A percentile compares a stretch with the other conserved stretches of the same genome.
These are phyloP conservation scores for Brachypteracias leptosomus DNA, from an alignment of 2,113 vertebrate species.

Conservation along the genomic window DNA sequence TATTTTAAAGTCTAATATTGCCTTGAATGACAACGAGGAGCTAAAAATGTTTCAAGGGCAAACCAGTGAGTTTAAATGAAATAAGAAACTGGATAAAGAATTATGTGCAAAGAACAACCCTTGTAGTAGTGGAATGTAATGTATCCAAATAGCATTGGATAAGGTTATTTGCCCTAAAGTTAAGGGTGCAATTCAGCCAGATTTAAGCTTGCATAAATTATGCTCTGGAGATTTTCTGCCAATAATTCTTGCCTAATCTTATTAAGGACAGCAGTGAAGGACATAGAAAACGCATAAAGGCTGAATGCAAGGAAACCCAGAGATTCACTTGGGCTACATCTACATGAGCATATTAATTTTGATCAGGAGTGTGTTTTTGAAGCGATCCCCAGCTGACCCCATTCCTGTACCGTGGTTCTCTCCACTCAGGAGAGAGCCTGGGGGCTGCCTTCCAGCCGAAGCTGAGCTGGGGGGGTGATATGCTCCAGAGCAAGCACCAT, in stretches of 20 bases:
- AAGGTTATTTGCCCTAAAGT: background rate
- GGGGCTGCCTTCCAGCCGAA: background rate
- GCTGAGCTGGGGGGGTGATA: background rate
- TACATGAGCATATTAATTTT: background rate
- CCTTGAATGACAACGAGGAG: background rate
- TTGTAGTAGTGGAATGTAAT: background rate
- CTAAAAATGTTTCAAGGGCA: background rate
- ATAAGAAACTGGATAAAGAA: background rate
- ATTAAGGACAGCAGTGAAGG: background rate
- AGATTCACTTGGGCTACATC: background rate
- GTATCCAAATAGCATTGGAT: background rate
- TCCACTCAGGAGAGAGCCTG: background rate
- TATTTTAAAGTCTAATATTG: background rate
- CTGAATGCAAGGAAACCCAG: background rate
- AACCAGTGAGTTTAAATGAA: background rate
- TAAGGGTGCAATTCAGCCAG: background rate
- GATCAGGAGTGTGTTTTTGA: background rate
- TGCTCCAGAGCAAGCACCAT: accelerated
- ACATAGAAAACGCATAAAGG: background rate
- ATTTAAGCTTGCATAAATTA: background rate
- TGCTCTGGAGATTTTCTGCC: background rate
- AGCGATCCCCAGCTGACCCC: background rate
- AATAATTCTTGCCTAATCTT: background rate
- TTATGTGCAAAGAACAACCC: background rate
- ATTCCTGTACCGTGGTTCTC: background rate